Evolutionary conservation across 2,113 vertebrate species (phyloP).

Genomic region (Stegostoma tigrinum): DNA sequence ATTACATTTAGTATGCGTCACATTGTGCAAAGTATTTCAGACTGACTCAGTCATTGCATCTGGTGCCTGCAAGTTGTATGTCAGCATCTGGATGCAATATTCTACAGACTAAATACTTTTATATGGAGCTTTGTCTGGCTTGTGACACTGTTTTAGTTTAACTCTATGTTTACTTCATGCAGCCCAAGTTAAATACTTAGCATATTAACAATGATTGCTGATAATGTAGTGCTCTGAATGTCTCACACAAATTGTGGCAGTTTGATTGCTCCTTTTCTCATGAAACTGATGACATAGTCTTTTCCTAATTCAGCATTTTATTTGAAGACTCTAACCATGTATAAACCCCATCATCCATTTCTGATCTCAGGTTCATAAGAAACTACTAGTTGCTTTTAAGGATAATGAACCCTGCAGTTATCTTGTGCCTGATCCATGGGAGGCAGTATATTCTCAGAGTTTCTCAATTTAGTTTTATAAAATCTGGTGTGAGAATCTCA

Average conservation of each 20-base stretch:
- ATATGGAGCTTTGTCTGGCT: background rate
- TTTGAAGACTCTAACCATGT: background rate
- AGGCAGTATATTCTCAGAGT: too few relatives aligned
- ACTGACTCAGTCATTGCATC: conserved; percentile 15
- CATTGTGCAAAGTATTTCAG: background rate
- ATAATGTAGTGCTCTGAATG: background rate
- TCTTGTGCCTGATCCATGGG: too few relatives aligned
- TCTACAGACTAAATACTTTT: background rate
- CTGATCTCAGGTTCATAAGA: background rate
- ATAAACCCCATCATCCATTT: background rate
- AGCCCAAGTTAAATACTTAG: background rate
- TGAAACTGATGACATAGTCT: background rate
- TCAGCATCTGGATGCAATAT: background rate
- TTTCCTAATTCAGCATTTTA: background rate
- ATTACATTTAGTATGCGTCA: background rate
- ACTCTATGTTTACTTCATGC: background rate
- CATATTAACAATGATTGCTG: background rate
- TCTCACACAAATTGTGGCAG: background rate
- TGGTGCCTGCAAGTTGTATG: conserved; percentile 10
- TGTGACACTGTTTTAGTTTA: background rate
- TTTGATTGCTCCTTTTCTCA: background rate
- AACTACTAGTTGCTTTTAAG: background rate
- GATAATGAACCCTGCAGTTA: too few relatives aligned
- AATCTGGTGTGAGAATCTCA: too few relatives aligned
- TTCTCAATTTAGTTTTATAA: too few relatives aligned